Percentiles rank a stretch among this genome's conserved stretches.
Evolutionary conservation across 2,888 invertebrate species (phyloP).

Genomic region (Congeria kusceri): DNA sequence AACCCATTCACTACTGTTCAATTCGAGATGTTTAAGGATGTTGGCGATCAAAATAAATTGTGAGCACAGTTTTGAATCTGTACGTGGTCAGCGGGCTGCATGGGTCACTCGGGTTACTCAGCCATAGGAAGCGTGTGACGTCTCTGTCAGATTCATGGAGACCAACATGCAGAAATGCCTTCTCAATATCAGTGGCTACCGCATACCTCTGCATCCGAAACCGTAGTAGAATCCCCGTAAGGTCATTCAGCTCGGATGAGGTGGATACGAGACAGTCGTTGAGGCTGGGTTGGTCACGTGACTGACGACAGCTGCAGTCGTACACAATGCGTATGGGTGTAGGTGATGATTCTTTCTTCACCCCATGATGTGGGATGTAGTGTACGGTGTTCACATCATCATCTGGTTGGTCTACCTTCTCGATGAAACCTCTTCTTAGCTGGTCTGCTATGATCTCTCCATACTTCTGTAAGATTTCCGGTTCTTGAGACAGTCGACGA

Average conservation of each 20-base stretch:
- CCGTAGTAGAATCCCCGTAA: slow-evolving; percentile 31
- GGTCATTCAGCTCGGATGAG: slow-evolving; percentile 30
- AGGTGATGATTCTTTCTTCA: slow-evolving; percentile 27
- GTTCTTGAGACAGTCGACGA: slow-evolving; percentile 17
- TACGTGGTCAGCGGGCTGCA: slow-evolving; percentile 28
- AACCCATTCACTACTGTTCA: slow-evolving; percentile 2
- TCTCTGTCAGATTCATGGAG: slow-evolving; percentile 33
- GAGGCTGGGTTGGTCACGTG: slow-evolving; percentile 13
- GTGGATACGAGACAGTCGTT: slow-evolving; percentile 41
- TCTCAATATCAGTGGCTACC: slow-evolving; percentile 45
- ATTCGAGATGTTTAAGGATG: slow-evolving; percentile 14
- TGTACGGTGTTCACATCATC: slow-evolving; percentile 13
- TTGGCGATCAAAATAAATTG: slow-evolving; percentile 28
- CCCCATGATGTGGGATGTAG: slow-evolving; percentile 44
- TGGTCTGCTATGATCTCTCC: slow-evolving; percentile 35
- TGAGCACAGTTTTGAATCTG: slow-evolving; percentile 32
- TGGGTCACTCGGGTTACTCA: slow-evolving; percentile 26
- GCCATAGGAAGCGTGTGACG: slow-evolving; percentile 46
- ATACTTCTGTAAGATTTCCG: slow-evolving; percentile 30
- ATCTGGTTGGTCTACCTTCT: slow-evolving; percentile 5
- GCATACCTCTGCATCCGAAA: slow-evolving; percentile 36
- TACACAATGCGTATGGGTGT: slow-evolving; percentile 30
- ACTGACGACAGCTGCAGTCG: slow-evolving; percentile 43
- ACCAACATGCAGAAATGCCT: slow-evolving; percentile 43
- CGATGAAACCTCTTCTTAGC: slow-evolving; percentile 24